Evolutionary conservation across 2,797 vertebrate species (phyloP).

Genomic region (Crypturellus tataupa): DNA sequence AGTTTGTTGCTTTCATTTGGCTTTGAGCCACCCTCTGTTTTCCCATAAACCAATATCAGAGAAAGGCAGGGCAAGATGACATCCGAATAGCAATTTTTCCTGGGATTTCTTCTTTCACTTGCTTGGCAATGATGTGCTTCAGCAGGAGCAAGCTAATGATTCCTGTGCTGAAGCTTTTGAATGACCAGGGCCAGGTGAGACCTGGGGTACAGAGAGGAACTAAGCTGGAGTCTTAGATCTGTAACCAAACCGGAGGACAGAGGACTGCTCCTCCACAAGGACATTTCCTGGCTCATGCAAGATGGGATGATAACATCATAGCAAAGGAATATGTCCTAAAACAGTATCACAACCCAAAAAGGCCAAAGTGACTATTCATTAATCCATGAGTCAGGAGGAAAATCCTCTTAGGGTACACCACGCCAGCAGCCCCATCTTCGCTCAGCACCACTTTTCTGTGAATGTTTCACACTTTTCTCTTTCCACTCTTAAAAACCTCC

Average conservation of each 20-base stretch:
- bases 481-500: background rate
- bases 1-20: background rate
- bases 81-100: background rate
- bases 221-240: background rate
- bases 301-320: background rate
- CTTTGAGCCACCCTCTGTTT: background rate
- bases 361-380: fast-evolving
- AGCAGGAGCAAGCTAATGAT: background rate
- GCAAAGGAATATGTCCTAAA: background rate
- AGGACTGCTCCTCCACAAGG: background rate
- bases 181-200: fast-evolving
- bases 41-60: background rate
- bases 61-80: background rate
- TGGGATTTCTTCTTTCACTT: background rate
- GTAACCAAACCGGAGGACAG: background rate
- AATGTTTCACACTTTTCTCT: background rate
- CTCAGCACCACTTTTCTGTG: background rate
- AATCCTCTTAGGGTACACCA: too few relatives aligned
- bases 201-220: background rate
- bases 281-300: background rate
- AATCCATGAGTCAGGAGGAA: background rate
- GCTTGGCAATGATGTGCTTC: fast-evolving
- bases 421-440: background rate
- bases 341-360: background rate
- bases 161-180: background rate